Conservation (phyloP, 2,797 vertebrate species). For the Avahi laniger region DNA sequence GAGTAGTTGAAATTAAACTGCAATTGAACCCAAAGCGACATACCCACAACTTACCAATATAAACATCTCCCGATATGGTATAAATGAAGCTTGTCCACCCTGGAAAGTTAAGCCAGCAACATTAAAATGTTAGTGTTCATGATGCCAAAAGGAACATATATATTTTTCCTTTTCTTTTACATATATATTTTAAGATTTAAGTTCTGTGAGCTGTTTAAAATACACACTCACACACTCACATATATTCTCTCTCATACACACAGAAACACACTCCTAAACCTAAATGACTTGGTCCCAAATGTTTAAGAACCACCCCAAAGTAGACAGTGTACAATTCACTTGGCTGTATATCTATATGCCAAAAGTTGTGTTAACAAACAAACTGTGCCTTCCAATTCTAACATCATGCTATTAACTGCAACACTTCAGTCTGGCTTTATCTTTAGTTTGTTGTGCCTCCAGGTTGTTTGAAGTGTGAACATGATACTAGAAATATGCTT, state of each 20-base stretch:
- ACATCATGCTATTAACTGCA: not conserved
- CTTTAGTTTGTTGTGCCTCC: not conserved
- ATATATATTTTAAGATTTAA: slow-evolving; percentile 2
- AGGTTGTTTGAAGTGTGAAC: not conserved
- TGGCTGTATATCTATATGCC: not conserved
- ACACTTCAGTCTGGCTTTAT: not conserved
- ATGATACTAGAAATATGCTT: not conserved
- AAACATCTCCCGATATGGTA: slow-evolving; percentile 82
- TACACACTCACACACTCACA: not conserved
- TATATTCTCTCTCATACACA: not conserved
- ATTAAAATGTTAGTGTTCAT: not conserved
- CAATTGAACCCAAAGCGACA: slow-evolving; percentile 28
- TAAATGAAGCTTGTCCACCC: slow-evolving; percentile 90
- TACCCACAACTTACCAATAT: slow-evolving; percentile 83
- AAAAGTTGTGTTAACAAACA: not conserved
- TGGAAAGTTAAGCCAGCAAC: slow-evolving; percentile 68
- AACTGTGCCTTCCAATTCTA: not conserved
- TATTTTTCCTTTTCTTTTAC: slow-evolving; percentile 37
- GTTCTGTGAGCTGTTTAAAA: not conserved
- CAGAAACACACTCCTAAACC: not conserved
- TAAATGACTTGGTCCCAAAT: not conserved
- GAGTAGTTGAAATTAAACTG: not conserved
- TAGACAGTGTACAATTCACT: not conserved
- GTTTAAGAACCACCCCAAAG: not conserved
- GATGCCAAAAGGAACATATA: slow-evolving; percentile 19